Evolutionary conservation across 2,113 vertebrate species (phyloP).

Genomic region (Syngnathus scovelli): DNA sequence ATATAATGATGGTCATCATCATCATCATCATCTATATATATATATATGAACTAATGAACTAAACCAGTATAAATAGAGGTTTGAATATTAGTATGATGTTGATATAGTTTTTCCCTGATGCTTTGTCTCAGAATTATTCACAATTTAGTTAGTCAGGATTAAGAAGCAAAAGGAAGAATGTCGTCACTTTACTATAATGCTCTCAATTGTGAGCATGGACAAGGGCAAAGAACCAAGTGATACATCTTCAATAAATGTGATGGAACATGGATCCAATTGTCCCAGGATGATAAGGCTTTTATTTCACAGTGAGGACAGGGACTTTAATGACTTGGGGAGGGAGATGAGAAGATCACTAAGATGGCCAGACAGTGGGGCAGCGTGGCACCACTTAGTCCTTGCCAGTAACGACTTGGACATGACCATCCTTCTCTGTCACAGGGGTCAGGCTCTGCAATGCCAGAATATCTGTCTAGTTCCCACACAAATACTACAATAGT

Average conservation of each 20-base stretch:
- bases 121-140: not conserved
- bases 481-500: conserved; percentile 21
- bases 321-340: conserved; percentile 64
- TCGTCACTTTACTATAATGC: conserved; percentile 18
- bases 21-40: no score
- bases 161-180: conserved; percentile 3
- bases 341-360: conserved; percentile 49
- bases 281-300: conserved; percentile 51
- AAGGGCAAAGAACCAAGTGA: conserved; percentile 40
- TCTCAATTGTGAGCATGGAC: conserved; percentile 12
- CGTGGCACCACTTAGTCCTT: conserved; percentile 61
- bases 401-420: conserved; percentile 53
- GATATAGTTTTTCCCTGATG: not conserved
- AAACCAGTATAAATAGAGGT: no score
- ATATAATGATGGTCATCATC: no score
- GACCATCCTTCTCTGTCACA: conserved; percentile 45
- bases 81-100: not conserved
- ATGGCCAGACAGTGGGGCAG: conserved; percentile 49
- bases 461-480: conserved; percentile 13
- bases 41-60: no score
- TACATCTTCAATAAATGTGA: conserved; percentile 49
- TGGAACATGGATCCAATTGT: conserved; percentile 41
- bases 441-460: conserved; percentile 22
- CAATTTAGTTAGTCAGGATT: not conserved
- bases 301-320: conserved; percentile 52